A percentile compares a stretch with the other conserved stretches of the same genome.
phyloP scores from a whole-genome alignment of 1,140 invertebrate species.

The Agrypnia vestita region DNA sequence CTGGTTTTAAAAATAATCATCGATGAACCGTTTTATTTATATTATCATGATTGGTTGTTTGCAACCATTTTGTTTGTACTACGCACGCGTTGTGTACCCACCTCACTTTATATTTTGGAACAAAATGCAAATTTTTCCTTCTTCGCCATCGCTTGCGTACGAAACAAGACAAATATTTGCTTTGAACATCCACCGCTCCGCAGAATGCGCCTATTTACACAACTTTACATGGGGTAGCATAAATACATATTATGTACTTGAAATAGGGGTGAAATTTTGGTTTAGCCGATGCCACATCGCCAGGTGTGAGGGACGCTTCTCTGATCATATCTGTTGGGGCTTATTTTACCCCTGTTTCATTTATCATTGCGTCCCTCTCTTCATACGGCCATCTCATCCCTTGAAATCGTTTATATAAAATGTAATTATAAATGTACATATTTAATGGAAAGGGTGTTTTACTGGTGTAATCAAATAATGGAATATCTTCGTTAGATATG shows the following conservation, averaged over 20 bases:
- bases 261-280: slow-evolving; percentile 43
- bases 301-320: slow-evolving; percentile 29
- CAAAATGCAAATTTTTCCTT: neutral
- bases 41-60: too few relatives aligned
- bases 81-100: too few relatives aligned
- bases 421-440: slow-evolving; percentile 41
- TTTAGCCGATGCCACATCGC: slow-evolving; percentile 35
- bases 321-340: slow-evolving; percentile 37
- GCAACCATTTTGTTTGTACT: too few relatives aligned
- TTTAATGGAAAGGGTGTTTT: slow-evolving; percentile 15
- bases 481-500: too few relatives aligned
- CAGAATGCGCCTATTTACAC: slow-evolving; percentile 25
- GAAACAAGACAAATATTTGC: slow-evolving; percentile 36
- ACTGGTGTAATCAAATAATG: too few relatives aligned
- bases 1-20: too few relatives aligned
- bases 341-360: slow-evolving; percentile 43
- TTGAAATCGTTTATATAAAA: slow-evolving; percentile 35
- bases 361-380: slow-evolving; percentile 26
- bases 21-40: too few relatives aligned
- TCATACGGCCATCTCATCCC: neutral
- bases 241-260: slow-evolving; percentile 37
- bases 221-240: slow-evolving; percentile 33
- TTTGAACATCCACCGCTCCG: neutral
- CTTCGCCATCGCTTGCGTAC: neutral
- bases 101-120: neutral